These are phyloP conservation scores for cat (Felis catus) DNA, from an alignment of 2,113 vertebrate species.

Conservation along the genomic window DNA sequence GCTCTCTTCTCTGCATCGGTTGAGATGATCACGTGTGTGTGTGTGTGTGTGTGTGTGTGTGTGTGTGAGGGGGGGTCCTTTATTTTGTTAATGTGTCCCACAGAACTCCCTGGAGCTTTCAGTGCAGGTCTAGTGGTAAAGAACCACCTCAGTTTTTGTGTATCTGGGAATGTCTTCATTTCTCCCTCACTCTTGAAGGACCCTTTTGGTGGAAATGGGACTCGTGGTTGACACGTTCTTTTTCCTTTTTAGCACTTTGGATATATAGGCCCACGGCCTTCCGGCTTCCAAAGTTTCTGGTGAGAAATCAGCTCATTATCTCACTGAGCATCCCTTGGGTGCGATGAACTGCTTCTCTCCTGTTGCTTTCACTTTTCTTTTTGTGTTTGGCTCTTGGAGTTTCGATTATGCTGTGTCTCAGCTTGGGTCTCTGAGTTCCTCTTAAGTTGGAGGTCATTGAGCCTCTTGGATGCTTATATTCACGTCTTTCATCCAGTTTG, in stretches of 20 bases:
- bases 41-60: too few species aligned
- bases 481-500: background rate
- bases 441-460: background rate
- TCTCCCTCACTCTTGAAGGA: background rate
- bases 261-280: background rate
- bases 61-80: background rate
- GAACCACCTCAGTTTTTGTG: background rate
- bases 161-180: background rate
- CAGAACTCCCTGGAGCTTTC: background rate
- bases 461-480: background rate
- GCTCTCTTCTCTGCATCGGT: background rate
- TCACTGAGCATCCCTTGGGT: background rate
- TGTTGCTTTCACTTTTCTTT: background rate
- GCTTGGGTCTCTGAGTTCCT: background rate
- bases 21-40: background rate
- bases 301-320: background rate
- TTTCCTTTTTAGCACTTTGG: background rate
- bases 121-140: background rate
- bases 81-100: fast-evolving
- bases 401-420: background rate
- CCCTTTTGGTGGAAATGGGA: background rate
- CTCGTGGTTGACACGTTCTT: background rate
- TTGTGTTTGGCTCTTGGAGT: background rate
- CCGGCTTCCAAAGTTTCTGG: background rate
- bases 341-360: background rate